A percentile compares a stretch with the other conserved stretches of the same genome.
Evolutionary conservation across 1,140 invertebrate species (phyloP).

Genomic region (Formica selysi): DNA sequence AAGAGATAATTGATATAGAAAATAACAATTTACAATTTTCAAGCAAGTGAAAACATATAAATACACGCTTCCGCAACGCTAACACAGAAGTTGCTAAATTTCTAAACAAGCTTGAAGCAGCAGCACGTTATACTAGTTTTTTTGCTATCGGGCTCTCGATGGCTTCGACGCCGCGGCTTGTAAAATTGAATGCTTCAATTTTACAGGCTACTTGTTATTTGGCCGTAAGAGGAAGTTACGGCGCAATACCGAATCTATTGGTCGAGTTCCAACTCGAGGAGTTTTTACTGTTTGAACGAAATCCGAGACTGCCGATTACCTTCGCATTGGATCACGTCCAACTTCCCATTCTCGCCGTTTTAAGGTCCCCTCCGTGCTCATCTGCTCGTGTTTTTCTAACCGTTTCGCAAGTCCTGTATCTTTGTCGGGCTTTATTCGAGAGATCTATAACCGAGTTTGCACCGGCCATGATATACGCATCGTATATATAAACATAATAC

Average conservation of each 20-base stretch:
- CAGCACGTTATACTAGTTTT: neutral
- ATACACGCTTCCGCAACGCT: too few species aligned
- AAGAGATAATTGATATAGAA: neutral
- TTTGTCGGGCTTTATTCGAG: slow-evolving; percentile 47
- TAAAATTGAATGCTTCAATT: slow-evolving; percentile 66
- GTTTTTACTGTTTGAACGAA: slow-evolving; percentile 76
- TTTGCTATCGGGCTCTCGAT: neutral
- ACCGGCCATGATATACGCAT: slow-evolving; percentile 17
- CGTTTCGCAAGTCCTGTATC: slow-evolving; percentile 56
- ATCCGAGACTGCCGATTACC: slow-evolving; percentile 77
- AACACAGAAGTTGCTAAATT: slow-evolving; percentile 36
- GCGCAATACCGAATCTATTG: slow-evolving; percentile 73
- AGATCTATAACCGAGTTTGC: slow-evolving; percentile 65
- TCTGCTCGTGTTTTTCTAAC: slow-evolving; percentile 68
- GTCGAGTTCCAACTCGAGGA: slow-evolving; percentile 75
- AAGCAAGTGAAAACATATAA: neutral
- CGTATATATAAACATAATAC: neutral
- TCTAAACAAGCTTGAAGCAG: slow-evolving; percentile 9
- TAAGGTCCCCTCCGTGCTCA: slow-evolving; percentile 71
- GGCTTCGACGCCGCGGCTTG: slow-evolving; percentile 33
- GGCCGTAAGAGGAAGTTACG: slow-evolving; percentile 54
- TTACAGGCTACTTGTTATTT: slow-evolving; percentile 75
- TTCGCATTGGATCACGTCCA: slow-evolving; percentile 77
- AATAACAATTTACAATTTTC: neutral
- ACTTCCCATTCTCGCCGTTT: slow-evolving; percentile 77